Base-by-base conservation (phyloP, 2,797 vertebrate species). In the Propithecus perrieri region DNA sequence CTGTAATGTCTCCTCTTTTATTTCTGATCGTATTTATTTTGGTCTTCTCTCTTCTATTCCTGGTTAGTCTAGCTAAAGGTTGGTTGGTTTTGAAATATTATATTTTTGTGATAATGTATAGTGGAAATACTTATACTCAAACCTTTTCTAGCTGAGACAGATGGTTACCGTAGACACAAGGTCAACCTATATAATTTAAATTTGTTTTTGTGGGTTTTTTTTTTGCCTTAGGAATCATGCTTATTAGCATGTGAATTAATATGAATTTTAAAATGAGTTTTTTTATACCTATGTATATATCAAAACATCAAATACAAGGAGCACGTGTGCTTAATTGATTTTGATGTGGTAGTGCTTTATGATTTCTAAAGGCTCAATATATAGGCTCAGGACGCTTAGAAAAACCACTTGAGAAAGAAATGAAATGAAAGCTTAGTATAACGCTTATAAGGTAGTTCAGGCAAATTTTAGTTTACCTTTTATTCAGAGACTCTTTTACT, bases 381-480 rank as follows among this genome's bases (percentile, higher is more conserved):
- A 80, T 28, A 83, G 41, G 1, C 26, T 93, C 35, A 46, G 15
- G 1, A 53, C 41, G 4, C 35, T 85, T 81, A 91, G 24, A 72
- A 95, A 94, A 81, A 28, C 4, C 26, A 72, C 43, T 0, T 84
- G n/a, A 85, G 22, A 72, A 4, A 79, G 1, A 20, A 71, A 20
- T 63, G 33, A 94, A 92, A 78, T 91, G 61, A 50, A 96, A 85
- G 14, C 53, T 69, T 61, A 46, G 10, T 78, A 67, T 90, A 85
- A 84, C 30, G 50, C 22, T 33, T 61, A 5, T 57, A 57, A 90
- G 17, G 41, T 35, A 65, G 43, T 80, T 90, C 4, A 46, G 1
- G 28, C 30, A 95, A 94, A 85, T 81, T 48, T 79, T 88, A 78
- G 22, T 95, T 95, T 57, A 87, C 35, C 4, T 87, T 93, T 93